These are phyloP conservation scores for Epizoanthus illoricatus DNA, from an alignment of 92 coral and sea anemone species.

Conservation along the genomic window DNA sequence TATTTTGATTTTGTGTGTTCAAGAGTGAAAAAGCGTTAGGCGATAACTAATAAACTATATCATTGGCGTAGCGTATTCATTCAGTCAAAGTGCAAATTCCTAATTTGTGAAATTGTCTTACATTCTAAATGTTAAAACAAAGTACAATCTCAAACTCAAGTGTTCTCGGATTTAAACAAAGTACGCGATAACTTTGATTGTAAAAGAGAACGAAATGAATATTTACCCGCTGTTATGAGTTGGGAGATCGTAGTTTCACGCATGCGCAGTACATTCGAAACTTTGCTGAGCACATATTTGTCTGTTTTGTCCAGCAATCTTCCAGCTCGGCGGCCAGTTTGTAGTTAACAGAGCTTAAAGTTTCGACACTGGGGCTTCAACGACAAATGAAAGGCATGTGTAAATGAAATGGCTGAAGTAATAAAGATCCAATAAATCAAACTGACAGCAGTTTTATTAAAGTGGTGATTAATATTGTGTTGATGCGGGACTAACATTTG, in stretches of 20 bases:
- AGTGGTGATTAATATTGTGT: slow-evolving; percentile 1
- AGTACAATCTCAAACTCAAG: too few relatives aligned
- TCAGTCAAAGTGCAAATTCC: too few relatives aligned
- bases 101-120: too few relatives aligned
- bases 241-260: not conserved
- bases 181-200: too few relatives aligned
- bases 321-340: not conserved
- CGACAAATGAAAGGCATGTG: not conserved
- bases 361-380: not conserved
- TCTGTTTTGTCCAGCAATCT: not conserved
- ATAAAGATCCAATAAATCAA: slow-evolving; percentile 29
- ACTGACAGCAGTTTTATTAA: slow-evolving; percentile 31
- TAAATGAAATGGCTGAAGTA: not conserved
- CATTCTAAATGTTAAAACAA: too few relatives aligned
- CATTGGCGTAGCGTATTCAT: too few relatives aligned
- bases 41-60: not conserved
- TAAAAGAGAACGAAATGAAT: too few relatives aligned
- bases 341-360: not conserved
- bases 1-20: slow-evolving; percentile 12
- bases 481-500: not conserved
- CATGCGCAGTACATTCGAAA: slow-evolving; percentile 25
- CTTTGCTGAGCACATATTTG: not conserved
- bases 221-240: too few relatives aligned
- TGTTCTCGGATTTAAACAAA: too few relatives aligned
- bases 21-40: not conserved